These are phyloP conservation scores for Calephelis perditalis DNA, from an alignment of 2,888 invertebrate genomes.

Conservation along the genomic window DNA sequence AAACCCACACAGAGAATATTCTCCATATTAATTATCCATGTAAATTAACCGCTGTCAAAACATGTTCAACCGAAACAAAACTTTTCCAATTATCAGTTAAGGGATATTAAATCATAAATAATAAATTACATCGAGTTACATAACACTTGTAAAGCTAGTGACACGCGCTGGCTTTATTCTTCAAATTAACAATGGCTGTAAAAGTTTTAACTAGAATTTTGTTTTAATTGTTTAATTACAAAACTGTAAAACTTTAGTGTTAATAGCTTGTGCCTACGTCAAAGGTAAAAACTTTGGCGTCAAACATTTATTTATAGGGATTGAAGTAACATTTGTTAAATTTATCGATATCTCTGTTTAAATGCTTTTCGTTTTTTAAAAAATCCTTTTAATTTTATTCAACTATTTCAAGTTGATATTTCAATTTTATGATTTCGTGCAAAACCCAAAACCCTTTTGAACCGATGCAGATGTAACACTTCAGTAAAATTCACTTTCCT, in stretches of 20 bases:
- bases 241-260: background rate
- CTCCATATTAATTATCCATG: too few species aligned
- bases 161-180: too few species aligned
- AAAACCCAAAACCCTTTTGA: too few species aligned
- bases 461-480: too few species aligned
- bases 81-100: constrained; percentile 10
- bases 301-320: background rate
- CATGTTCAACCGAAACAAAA: constrained; percentile 6
- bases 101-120: background rate
- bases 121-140: background rate
- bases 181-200: background rate
- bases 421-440: too few species aligned
- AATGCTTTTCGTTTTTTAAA: background rate
- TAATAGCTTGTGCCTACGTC: background rate
- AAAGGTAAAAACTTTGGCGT: background rate
- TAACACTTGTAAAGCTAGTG: background rate
- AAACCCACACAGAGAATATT: background rate
- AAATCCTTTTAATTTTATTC: background rate
- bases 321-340: background rate
- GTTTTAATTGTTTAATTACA: background rate
- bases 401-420: too few species aligned
- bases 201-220: background rate
- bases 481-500: too few species aligned
- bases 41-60: background rate
- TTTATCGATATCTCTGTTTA: background rate